Evolutionary conservation across 2,888 invertebrate species (phyloP), one percentile per base, ranked within the genome.

Genomic region (Tyria jacobaeae): DNA sequence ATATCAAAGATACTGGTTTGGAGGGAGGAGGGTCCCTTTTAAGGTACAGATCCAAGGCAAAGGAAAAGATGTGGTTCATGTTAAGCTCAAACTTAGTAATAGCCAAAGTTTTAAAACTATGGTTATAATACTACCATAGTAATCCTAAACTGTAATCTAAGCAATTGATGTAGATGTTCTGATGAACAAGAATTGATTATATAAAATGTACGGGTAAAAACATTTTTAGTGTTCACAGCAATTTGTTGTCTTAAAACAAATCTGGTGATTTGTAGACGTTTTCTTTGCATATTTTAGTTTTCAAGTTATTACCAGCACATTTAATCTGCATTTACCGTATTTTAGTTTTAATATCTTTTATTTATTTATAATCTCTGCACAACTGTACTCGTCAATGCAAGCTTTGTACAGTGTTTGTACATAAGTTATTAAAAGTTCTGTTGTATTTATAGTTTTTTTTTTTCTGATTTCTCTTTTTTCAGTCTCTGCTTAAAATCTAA

Each of bases 351-450:
- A 64, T 79, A 70, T 71, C 75, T 75, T 70, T 70, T 78, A 68
- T 61, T 66, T 63, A 66, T 64, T 60, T 64, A 67, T 57, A 60
- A 51, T 71, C 58, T 57, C 67, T 76, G 71, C 65, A 66, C 73
- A 59, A 68, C 64, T 71, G 68, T 78, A 75, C 67, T 65, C 61
- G 63, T 75, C 65, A 60, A 63, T 73, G 55, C 60, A 62, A 61
- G 66, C 75, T 70, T 65, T 75, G 75, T 80, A 79, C 80, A 79
- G 67, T 76, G 75, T 82, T 80, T 90, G 88, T 89, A 89, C 80
- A 87, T 87, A 89, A 83, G 79, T 84, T 88, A 91, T 91, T 91
- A 90, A 91, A 76, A 88, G 80, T 86, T 86, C 82, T 87, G 79
- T 85, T 86, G 76, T 82, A 79, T 74, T 81, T 73, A 59, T 31